These are phyloP conservation scores for Pocota personata DNA, from an alignment of 2,888 invertebrate genomes.

Conservation along the genomic window DNA sequence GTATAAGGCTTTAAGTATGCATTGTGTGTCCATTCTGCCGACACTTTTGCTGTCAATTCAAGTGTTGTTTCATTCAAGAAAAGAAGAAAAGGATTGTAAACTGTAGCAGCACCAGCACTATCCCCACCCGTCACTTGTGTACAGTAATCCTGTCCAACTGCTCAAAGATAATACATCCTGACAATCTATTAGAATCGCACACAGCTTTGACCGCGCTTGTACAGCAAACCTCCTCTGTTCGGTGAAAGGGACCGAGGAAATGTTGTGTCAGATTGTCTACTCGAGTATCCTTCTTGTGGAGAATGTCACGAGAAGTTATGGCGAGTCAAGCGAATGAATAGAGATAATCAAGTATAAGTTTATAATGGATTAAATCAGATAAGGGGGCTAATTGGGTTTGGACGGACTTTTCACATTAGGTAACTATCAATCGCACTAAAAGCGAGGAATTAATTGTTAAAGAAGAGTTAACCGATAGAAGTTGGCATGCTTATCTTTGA, in stretches of 20 bases:
- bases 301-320: conserved; percentile 53
- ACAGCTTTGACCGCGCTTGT: conserved; percentile 52
- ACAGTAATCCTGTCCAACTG: conserved; percentile 62
- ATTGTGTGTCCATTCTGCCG: conserved; percentile 38
- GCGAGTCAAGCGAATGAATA: conserved; percentile 58
- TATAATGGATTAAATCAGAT: conserved; percentile 44
- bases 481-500: too few relatives aligned
- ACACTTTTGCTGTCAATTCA: conserved; percentile 68
- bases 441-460: background rate
- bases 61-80: conserved; percentile 44
- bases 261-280: conserved; percentile 22
- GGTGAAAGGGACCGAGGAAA: background rate
- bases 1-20: conserved; percentile 17
- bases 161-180: conserved; percentile 56
- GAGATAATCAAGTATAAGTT: conserved; percentile 54
- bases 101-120: conserved; percentile 26
- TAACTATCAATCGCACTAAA: conserved; percentile 5
- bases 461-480: background rate
- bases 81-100: conserved; percentile 23
- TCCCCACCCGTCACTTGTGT: conserved; percentile 57
- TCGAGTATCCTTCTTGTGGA: conserved; percentile 25
- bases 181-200: conserved; percentile 71
- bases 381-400: conserved; percentile 40
- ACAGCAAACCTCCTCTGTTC: background rate
- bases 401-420: conserved; percentile 4